These are phyloP conservation scores for Metaphire vulgaris DNA, from an alignment of 1,140 invertebrate species.

Conservation along the genomic window DNA sequence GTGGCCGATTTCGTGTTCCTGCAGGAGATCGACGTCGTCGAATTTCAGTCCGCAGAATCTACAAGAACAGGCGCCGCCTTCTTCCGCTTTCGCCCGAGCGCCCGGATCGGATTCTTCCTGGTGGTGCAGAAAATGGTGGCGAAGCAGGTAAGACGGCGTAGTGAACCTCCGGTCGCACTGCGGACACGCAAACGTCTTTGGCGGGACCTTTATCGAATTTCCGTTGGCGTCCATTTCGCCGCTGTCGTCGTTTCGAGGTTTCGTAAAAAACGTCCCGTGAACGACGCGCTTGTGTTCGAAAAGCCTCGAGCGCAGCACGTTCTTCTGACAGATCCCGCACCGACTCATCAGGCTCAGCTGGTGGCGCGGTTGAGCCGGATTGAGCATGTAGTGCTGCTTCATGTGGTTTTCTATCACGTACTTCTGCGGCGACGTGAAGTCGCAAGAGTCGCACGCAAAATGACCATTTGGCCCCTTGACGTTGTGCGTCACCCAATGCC, in stretches of 20 bases:
- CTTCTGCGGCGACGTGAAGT: slow-evolving; percentile 1
- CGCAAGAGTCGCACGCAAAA: slow-evolving; percentile 20
- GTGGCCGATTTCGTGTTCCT: neutral
- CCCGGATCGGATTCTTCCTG: neutral
- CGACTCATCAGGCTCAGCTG: neutral
- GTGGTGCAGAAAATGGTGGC: neutral
- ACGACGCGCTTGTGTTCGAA: neutral
- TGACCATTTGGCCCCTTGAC: neutral
- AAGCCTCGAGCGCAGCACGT: neutral
- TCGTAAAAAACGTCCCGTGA: neutral
- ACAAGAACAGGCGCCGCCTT: neutral
- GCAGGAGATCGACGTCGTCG: neutral
- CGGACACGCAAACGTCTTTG: neutral
- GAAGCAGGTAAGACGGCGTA: neutral
- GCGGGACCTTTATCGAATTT: neutral
- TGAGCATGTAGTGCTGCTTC: slow-evolving; percentile 9
- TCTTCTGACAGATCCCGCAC: neutral
- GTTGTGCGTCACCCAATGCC: slow-evolving; percentile 22
- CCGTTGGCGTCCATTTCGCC: neutral
- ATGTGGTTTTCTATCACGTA: slow-evolving; percentile 12
- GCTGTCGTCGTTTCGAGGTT: neutral
- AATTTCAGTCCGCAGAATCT: neutral
- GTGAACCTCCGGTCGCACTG: neutral
- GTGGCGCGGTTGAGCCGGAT: neutral
- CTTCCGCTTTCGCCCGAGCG: neutral